Base-by-base conservation (phyloP, 2,113 vertebrate species). In the Periophthalmus modestus region DNA sequence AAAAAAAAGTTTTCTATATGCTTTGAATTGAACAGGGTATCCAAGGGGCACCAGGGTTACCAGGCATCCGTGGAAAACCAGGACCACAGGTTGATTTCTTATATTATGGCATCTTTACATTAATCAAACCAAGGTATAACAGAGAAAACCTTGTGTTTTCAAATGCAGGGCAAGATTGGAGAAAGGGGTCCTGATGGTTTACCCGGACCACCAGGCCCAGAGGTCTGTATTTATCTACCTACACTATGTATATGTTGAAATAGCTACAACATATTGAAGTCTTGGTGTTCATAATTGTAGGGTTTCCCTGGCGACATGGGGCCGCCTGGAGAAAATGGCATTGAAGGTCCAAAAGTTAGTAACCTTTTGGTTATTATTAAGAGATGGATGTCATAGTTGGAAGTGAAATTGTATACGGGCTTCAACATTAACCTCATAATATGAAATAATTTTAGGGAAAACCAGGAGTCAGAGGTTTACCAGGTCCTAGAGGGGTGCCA, bases 291-390 rank as follows among this genome's bases (percentile, higher is more conserved):
- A 89, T 87, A 62, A 61, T 72, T 54, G 47, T 82, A 99, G 98
- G 98, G 97, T 80, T 99, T 98, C 77, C 98, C 98, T 50, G 98
- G 98, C 75, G 97, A 98, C 89, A 99, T 98, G 79, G 98, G n/a
- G 77, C 95, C 95, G 66, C 98, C 97, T 3, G 97, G 98, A 89
- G 94, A 96, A 77, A 99, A 99, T 0, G 97, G 97, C 75, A 95
- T 96, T 12, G 97, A 98, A 94, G 98, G 97, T 70, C 87, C 86
- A 85, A 99, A 98, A 96, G 98, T 99, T 85, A 94, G 95, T 69
- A n/a, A 54, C 9, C 4, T 34, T 39, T 34, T 34, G 23, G 23
- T 13, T 24, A n/a, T 24, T 18, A 19, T 16, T 65, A 12, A 65
- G 34, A 43, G 19, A 2, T 65, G 16, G 33, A 39, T 54, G 23